Evolutionary conservation across 2,113 vertebrate species (phyloP), one percentile per base, ranked within the genome.

Genomic region (Oenanthe oenanthe): DNA sequence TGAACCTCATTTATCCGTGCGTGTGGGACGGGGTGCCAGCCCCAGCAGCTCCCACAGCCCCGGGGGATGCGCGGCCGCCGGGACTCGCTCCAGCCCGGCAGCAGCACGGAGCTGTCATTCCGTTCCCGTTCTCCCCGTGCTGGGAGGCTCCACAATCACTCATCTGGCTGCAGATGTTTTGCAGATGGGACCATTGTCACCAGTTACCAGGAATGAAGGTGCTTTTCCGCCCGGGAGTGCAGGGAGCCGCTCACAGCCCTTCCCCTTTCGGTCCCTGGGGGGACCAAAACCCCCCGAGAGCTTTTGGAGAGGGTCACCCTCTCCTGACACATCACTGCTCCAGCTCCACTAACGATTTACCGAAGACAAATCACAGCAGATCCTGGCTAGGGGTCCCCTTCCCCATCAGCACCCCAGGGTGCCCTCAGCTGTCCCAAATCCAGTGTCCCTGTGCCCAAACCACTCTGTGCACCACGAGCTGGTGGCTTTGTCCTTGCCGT

Each of bases 21-120:
- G 54, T 17, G 3, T 1, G 10, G 71, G 57, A 31, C 4, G 5
- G 31, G 32, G 8, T 7, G 12, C 4, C 42, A 57, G 82, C 36
- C n/a, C 3, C 4, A 0, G 60, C 79, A 85, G 90, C 40, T 21
- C 90, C 3, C 1, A 4, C 38, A n/a, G 63, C 82, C 5, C 12
- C 1, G 0, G 62, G 15, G 18, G 4, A 8, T 3, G 5, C 0
- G 1, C 34, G 6, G 2, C 12, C 57, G n/a, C 18, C 2, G 0
- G 58, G 36, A 10, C 18, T 21, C 0, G 0, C 71, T 57, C 20
- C 79, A 62, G 66, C 58, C 40, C 0, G 0, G 42, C 71, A 65
- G 74, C 2, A 63, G 57, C 22, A 0, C 0, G 0, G 67, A n/a
- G n/a, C 78, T 70, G 85, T 0, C 25, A 9, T 28, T 19, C 62